Evolutionary conservation across 2,113 vertebrate species (phyloP).

Genomic region (Connochaetes taurinus): DNA sequence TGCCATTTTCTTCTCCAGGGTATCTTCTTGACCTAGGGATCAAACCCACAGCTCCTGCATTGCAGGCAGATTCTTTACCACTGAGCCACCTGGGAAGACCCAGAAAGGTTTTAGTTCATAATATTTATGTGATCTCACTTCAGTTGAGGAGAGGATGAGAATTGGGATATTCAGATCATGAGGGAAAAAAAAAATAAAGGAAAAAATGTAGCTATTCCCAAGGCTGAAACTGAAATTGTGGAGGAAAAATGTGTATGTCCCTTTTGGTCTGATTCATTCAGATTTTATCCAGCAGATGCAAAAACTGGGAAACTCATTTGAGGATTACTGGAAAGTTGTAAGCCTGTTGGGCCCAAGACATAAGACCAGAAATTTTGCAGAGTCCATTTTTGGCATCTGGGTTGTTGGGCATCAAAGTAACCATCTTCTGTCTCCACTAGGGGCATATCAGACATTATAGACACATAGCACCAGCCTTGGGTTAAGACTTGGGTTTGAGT

Average conservation of each 20-base stretch:
- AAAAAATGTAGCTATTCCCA: background rate
- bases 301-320: background rate
- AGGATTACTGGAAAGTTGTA: background rate
- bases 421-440: background rate
- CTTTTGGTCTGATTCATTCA: background rate
- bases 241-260: background rate
- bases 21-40: background rate
- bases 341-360: background rate
- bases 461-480: background rate
- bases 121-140: background rate
- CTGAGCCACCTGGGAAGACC: background rate
- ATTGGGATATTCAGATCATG: background rate
- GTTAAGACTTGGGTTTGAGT: background rate
- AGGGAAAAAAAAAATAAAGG: background rate
- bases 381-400: background rate
- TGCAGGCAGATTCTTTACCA: background rate
- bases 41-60: background rate
- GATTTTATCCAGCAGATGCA: conserved; percentile 1
- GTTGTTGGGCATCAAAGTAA: background rate
- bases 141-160: background rate
- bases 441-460: background rate
- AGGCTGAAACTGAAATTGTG: background rate
- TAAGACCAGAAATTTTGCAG: background rate
- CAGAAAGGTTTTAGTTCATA: background rate
- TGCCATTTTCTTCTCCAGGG: background rate